Conservation (phyloP, 2,888 invertebrate species). For the Sarcophaga caerulescens region DNA sequence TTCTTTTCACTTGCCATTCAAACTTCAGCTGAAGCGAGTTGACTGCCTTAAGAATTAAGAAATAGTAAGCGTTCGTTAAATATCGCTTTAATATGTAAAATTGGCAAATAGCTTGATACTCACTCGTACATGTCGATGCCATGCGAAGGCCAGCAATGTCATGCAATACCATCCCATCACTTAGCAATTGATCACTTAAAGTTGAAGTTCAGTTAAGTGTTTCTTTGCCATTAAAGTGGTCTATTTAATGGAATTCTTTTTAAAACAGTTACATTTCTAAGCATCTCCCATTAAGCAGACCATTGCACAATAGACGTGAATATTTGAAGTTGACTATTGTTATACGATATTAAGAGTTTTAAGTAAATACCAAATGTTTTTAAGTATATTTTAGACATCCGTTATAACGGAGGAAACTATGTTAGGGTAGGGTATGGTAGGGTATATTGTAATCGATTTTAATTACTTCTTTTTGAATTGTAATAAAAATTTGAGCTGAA, state of each 20-base stretch:
- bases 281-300: not conserved
- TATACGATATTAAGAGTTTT: too few relatives aligned
- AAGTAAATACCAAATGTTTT: too few relatives aligned
- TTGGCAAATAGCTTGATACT: slow-evolving; percentile 68
- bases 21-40: not conserved
- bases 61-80: slow-evolving; percentile 36
- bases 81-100: slow-evolving; percentile 68
- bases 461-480: not conserved
- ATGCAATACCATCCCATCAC: slow-evolving; percentile 8
- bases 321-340: too few relatives aligned
- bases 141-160: slow-evolving; percentile 10
- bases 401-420: too few relatives aligned
- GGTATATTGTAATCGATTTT: too few relatives aligned
- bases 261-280: not conserved
- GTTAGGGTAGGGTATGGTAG: too few relatives aligned
- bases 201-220: slow-evolving; percentile 2
- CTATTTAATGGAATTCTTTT: not conserved
- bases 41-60: slow-evolving; percentile 7
- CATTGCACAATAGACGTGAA: too few relatives aligned
- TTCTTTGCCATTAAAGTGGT: not conserved
- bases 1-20: slow-evolving; percentile 45
- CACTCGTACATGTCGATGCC: slow-evolving; percentile 35
- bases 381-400: too few relatives aligned
- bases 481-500: slow-evolving; percentile 34
- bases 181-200: slow-evolving; percentile 21